Percentiles rank a stretch among this genome's conserved stretches.
These are phyloP conservation scores for Parapsyche elsis DNA, from an alignment of 1,140 invertebrate genomes.

Conservation along the genomic window DNA sequence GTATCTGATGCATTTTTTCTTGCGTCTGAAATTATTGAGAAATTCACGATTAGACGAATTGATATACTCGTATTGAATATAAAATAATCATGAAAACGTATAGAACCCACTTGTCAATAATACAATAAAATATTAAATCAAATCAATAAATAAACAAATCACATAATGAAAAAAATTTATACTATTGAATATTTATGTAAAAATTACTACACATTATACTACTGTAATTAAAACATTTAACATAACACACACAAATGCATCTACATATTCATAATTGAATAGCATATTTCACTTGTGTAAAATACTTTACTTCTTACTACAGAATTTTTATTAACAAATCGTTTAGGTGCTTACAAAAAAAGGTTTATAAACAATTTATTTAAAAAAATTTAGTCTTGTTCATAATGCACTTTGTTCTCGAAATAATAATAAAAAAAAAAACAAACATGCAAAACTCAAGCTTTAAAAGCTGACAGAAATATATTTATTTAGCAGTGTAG, in stretches of 20 bases:
- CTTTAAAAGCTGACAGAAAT: too few relatives aligned
- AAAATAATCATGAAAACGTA: slow-evolving; percentile 53
- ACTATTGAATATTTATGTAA: neutral
- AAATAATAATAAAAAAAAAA: neutral
- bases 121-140: slow-evolving; percentile 36
- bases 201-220: neutral
- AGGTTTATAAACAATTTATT: too few relatives aligned
- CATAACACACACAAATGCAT: neutral
- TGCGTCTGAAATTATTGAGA: slow-evolving; percentile 77
- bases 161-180: neutral
- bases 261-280: neutral
- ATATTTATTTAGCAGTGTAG: too few relatives aligned
- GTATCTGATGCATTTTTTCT: slow-evolving; percentile 98
- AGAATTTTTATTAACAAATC: too few relatives aligned
- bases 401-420: neutral
- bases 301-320: too few relatives aligned
- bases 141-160: neutral
- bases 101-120: slow-evolving; percentile 55
- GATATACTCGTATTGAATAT: neutral
- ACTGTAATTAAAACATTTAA: neutral
- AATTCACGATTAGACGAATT: neutral
- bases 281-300: neutral
- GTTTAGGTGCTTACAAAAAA: too few relatives aligned
- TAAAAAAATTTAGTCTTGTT: too few relatives aligned
- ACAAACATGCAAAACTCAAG: neutral